Evolutionary conservation across 2,888 invertebrate species (phyloP).

Genomic region (Drosophila ustulata): DNA sequence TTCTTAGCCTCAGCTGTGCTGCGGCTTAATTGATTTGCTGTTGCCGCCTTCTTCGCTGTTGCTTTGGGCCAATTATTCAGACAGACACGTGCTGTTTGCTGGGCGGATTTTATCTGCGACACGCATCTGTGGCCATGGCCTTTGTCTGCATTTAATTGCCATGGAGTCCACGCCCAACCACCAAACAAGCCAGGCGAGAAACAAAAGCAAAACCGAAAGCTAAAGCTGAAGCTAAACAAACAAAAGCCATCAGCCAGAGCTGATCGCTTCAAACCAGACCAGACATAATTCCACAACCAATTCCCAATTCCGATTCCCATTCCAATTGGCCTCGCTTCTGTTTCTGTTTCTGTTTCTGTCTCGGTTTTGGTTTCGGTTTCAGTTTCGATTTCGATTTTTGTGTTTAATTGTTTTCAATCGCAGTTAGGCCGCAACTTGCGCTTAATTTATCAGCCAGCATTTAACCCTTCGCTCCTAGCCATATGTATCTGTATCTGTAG

Average conservation of each 20-base stretch:
- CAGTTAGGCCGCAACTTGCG: conserved; percentile 42
- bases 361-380: background rate
- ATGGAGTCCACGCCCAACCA: conserved; percentile 30
- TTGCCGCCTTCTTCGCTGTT: too few species aligned
- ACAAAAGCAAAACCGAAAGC: background rate
- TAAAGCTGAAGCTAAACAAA: conserved; percentile 9
- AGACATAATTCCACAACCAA: conserved; percentile 14
- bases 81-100: conserved; percentile 40
- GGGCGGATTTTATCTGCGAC: conserved; percentile 41
- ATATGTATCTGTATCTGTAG: conserved; percentile 12
- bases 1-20: background rate
- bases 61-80: too few species aligned
- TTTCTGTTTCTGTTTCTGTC: conserved; percentile 32
- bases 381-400: too few species aligned
- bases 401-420: conserved; percentile 22
- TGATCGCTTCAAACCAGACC: conserved; percentile 22
- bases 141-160: conserved; percentile 62
- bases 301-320: conserved; percentile 14
- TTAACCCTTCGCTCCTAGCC: conserved; percentile 13
- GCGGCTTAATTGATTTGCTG: conserved; percentile 43
- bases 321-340: conserved; percentile 27
- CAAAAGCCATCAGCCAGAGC: conserved; percentile 9
- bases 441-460: conserved; percentile 41
- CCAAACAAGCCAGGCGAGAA: background rate
- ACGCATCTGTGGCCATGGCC: conserved; percentile 44